Percentiles rank a stretch among this genome's conserved stretches.
phyloP scores from a whole-genome alignment of 2,888 invertebrate species.

The Drosophila mercatorum region DNA sequence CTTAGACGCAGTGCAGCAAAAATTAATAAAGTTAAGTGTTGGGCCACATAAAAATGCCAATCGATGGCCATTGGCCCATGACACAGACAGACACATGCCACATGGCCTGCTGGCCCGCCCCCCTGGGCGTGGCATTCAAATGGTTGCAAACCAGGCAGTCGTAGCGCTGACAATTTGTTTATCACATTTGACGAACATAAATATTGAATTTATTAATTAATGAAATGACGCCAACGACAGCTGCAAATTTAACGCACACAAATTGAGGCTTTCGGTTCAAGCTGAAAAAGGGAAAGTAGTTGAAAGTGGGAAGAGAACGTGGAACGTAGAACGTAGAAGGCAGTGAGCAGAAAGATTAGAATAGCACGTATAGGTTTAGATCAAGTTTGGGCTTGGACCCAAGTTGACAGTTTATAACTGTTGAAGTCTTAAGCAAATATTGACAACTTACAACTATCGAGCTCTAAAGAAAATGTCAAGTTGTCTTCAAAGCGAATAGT shows the following conservation, averaged over 20 bases:
- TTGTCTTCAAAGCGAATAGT: no score
- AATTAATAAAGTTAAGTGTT: conserved; percentile 67
- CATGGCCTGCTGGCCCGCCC: conserved; percentile 34
- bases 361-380: no score
- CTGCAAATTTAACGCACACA: not conserved
- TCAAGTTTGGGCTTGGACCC: no score
- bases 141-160: conserved; percentile 15
- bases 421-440: no score
- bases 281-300: not conserved
- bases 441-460: no score
- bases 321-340: no score
- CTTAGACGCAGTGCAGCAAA: conserved; percentile 47
- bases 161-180: conserved; percentile 41
- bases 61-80: conserved; percentile 43
- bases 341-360: no score
- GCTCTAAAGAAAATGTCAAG: no score
- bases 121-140: conserved; percentile 34
- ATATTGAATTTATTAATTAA: conserved; percentile 64
- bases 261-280: not conserved
- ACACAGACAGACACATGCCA: conserved; percentile 1
- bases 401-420: no score
- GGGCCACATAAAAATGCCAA: conserved; percentile 55
- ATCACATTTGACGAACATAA: conserved; percentile 58
- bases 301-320: not conserved
- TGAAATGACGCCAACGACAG: conserved; percentile 37